phyloP scores from a whole-genome alignment of 2,113 vertebrate species.

The Lampris incognitus region DNA sequence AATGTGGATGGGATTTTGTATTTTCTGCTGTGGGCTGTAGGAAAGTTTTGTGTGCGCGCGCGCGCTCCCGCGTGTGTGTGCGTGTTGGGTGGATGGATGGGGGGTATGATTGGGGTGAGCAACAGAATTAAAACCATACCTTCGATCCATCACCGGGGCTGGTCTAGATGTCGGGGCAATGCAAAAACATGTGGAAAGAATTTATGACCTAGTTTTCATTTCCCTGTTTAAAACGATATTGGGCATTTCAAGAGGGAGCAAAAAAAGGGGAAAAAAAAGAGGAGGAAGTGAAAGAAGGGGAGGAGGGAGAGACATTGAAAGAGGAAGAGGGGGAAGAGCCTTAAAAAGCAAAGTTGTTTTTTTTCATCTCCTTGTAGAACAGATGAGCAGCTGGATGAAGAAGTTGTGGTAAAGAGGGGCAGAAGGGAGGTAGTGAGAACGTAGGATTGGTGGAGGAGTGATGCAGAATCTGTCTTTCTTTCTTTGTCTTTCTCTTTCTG shows the following conservation, averaged over 20 bases:
- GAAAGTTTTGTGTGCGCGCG: conserved; percentile 10
- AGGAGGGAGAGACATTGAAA: conserved; percentile 35
- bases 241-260: conserved; percentile 47
- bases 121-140: conserved; percentile 79
- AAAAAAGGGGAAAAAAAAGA: conserved; percentile 46
- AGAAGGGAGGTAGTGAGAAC: not conserved
- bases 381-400: not conserved
- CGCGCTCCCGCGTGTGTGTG: conserved; percentile 29
- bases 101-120: conserved; percentile 27
- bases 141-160: conserved; percentile 76
- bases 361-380: conserved; percentile 35
- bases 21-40: not conserved
- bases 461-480: conserved; percentile 8
- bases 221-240: conserved; percentile 79
- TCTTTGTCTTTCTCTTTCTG: not conserved
- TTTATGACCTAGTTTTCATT: conserved; percentile 86
- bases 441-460: not conserved
- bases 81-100: not conserved
- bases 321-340: conserved; percentile 15
- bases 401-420: not conserved
- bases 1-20: not conserved
- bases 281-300: conserved; percentile 12
- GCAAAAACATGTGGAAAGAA: conserved; percentile 85
- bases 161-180: conserved; percentile 68
- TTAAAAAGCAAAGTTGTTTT: conserved; percentile 46